Evolutionary conservation across 1,140 invertebrate genomes (phyloP).

Genomic region (Drosophila erecta): DNA sequence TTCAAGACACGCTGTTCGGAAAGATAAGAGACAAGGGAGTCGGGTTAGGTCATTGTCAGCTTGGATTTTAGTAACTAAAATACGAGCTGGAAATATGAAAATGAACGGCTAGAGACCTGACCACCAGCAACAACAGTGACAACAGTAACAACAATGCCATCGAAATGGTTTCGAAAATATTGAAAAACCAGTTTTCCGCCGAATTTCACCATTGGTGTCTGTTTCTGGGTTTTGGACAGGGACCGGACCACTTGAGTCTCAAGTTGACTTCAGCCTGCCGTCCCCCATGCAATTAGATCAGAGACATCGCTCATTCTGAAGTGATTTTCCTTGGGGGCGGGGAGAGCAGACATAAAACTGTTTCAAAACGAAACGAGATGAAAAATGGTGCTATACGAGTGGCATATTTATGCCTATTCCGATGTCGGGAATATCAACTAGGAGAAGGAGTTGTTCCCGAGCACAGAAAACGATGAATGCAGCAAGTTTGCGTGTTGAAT

Average conservation of each 20-base stretch:
- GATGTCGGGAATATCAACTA: conserved; percentile 51
- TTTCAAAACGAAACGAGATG: conserved; percentile 66
- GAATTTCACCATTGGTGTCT: conserved; percentile 38
- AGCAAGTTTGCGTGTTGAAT: conserved; percentile 82
- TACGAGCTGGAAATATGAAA: conserved; percentile 68
- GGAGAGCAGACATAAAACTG: conserved; percentile 51
- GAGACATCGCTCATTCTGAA: conserved; percentile 74
- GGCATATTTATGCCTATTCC: conserved; percentile 65
- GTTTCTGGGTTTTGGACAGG: not conserved
- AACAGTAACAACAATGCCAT: conserved; percentile 20
- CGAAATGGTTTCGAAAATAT: conserved; percentile 68
- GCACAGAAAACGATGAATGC: conserved; percentile 64
- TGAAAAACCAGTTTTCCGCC: conserved; percentile 69
- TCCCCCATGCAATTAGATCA: conserved; percentile 68
- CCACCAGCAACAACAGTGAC: conserved; percentile 32
- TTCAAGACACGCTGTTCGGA: conserved; percentile 38
- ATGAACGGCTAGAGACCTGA: conserved; percentile 45
- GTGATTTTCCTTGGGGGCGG: conserved; percentile 32
- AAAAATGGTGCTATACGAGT: conserved; percentile 74
- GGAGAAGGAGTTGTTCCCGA: conserved; percentile 17
- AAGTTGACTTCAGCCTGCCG: conserved; percentile 42
- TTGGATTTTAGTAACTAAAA: conserved; percentile 59
- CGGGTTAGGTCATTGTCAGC: conserved; percentile 48
- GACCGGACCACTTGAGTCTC: conserved; percentile 59
- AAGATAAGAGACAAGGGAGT: conserved; percentile 63